A percentile compares a stretch with the other conserved stretches of the same genome.
Evolutionary conservation across 2,888 invertebrate species (phyloP).

Genomic region (Acheta domesticus): DNA sequence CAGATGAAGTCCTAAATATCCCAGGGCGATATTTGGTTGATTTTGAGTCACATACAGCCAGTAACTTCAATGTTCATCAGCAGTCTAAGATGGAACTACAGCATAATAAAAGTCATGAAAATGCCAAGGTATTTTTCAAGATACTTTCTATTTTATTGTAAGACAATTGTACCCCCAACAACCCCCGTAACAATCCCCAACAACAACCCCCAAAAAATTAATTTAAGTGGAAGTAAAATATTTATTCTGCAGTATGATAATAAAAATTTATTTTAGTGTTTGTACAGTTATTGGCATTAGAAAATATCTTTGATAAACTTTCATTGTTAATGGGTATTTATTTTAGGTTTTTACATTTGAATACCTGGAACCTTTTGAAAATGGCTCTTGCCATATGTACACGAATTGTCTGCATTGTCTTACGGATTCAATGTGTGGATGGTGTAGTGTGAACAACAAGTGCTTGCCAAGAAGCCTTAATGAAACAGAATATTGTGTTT

Average conservation of each 20-base stretch:
- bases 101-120: constrained; percentile 69
- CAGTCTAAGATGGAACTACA: constrained; percentile 73
- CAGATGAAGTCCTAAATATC: constrained; percentile 40
- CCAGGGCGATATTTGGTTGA: constrained; percentile 64
- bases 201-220: too few species aligned
- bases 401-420: constrained; percentile 83
- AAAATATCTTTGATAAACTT: background rate
- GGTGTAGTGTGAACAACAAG: constrained; percentile 76
- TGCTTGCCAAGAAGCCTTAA: constrained; percentile 68
- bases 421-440: constrained; percentile 84
- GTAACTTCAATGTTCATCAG: constrained; percentile 55
- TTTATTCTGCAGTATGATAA: too few species aligned
- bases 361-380: constrained; percentile 82
- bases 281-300: too few species aligned
- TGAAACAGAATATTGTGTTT: constrained; percentile 48
- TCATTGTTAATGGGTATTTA: background rate
- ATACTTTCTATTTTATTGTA: background rate
- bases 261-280: too few species aligned
- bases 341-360: constrained; percentile 75
- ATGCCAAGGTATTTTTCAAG: constrained; percentile 56
- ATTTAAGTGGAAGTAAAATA: too few species aligned
- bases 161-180: background rate
- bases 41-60: constrained; percentile 55
- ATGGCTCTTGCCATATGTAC: constrained; percentile 72
- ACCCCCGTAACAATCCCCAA: too few species aligned